Evolutionary conservation across 1,140 invertebrate species (phyloP).

Genomic region (Danaus melanippus): DNA sequence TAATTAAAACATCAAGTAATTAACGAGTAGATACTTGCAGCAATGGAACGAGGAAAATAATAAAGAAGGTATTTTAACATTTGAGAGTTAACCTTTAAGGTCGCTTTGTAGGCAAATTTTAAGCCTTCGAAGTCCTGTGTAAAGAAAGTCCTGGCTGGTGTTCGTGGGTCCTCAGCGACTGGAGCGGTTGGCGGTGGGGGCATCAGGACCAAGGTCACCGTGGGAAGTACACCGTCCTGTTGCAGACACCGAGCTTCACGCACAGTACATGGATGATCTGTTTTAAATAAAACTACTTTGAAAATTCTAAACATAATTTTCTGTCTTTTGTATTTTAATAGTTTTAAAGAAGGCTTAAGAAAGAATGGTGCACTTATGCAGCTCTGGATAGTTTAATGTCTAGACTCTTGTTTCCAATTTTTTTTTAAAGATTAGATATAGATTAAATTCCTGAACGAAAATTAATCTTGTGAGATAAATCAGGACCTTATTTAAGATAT

Average conservation of each 20-base stretch:
- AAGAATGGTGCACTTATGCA: too few relatives aligned
- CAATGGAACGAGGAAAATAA: too few relatives aligned
- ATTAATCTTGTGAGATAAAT: too few relatives aligned
- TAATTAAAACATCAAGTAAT: too few relatives aligned
- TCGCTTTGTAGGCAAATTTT: constrained; percentile 49
- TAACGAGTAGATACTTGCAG: too few relatives aligned
- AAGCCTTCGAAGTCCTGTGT: constrained; percentile 59
- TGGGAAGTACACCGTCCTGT: constrained; percentile 54
- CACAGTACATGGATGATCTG: constrained; percentile 55
- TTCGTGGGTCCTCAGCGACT: constrained; percentile 25
- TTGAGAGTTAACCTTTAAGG: constrained; percentile 39
- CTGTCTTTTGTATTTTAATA: neutral
- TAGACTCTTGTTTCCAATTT: too few relatives aligned
- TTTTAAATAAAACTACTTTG: too few relatives aligned
- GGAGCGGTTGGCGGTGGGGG: constrained; percentile 33
- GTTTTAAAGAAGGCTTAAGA: neutral
- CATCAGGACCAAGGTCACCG: constrained; percentile 43
- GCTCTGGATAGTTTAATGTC: too few relatives aligned
- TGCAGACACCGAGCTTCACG: constrained; percentile 56
- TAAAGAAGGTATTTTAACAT: neutral
- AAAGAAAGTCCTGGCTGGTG: constrained; percentile 37
- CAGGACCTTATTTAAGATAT: too few relatives aligned
- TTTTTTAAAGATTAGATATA: too few relatives aligned
- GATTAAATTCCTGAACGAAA: too few relatives aligned
- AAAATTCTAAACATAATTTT: neutral